A percentile compares a stretch with the other conserved stretches of the same genome.
Conservation (phyloP, 2,113 vertebrate species). For the Orycteropus afer region DNA sequence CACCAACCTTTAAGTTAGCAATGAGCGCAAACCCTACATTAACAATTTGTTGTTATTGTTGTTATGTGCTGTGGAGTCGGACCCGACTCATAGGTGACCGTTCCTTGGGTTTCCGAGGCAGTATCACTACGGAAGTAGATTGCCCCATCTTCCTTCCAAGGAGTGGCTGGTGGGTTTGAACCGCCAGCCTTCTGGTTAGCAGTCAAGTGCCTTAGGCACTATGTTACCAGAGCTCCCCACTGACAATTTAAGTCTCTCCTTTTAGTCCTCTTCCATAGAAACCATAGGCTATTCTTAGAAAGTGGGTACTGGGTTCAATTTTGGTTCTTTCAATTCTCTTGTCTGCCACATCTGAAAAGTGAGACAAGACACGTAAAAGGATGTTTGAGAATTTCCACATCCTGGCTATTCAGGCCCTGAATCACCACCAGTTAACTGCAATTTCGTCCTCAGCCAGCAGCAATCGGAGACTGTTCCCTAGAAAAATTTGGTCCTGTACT, state of each 20-base stretch:
- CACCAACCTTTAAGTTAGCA: too few relatives aligned
- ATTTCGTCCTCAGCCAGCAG: conserved; percentile 19
- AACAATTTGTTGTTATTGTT: too few relatives aligned
- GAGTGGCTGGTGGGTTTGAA: too few relatives aligned
- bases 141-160: too few relatives aligned
- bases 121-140: too few relatives aligned
- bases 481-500: conserved; percentile 17
- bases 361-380: background rate
- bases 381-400: background rate
- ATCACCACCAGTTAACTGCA: conserved; percentile 6
- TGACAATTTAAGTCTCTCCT: background rate
- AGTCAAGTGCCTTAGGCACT: too few relatives aligned
- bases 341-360: background rate
- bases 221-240: too few relatives aligned
- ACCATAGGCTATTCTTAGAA: background rate
- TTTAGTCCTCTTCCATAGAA: background rate
- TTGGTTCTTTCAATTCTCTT: background rate
- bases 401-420: conserved; percentile 7
- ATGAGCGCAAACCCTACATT: too few relatives aligned
- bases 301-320: background rate
- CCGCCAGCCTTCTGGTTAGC: too few relatives aligned
- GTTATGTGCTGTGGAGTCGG: too few relatives aligned
- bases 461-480: background rate
- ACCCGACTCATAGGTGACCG: too few relatives aligned
- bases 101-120: too few relatives aligned